These are phyloP conservation scores for Endomychus coccineus DNA, from an alignment of 2,888 invertebrate genomes.

Conservation along the genomic window DNA sequence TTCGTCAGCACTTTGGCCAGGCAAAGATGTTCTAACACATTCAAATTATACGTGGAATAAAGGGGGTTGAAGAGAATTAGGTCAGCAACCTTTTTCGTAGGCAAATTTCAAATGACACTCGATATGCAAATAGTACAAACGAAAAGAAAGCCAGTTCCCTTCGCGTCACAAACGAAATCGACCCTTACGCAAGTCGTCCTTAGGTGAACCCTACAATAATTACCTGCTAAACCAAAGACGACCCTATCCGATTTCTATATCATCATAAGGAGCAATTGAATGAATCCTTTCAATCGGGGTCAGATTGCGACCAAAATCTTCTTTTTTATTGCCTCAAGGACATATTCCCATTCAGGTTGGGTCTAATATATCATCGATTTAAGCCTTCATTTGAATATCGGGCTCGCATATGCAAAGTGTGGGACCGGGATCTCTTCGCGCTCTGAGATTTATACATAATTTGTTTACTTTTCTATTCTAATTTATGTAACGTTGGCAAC, in stretches of 20 bases:
- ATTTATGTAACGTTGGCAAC: constrained; percentile 19
- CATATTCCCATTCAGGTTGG: constrained; percentile 19
- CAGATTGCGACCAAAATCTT: constrained; percentile 22
- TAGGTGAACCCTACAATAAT: neutral
- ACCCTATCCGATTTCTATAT: constrained; percentile 15
- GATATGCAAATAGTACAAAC: constrained; percentile 1
- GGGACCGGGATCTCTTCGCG: constrained; percentile 20
- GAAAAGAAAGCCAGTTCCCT: neutral
- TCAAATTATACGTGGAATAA: too few relatives aligned
- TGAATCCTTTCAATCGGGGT: constrained; percentile 20
- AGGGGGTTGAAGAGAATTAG: too few relatives aligned
- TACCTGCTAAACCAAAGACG: constrained; percentile 13
- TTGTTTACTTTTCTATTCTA: constrained; percentile 25
- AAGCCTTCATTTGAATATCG: constrained; percentile 21
- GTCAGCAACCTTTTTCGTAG: too few relatives aligned
- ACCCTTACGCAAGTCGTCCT: neutral
- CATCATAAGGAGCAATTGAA: constrained; percentile 20
- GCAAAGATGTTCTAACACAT: too few relatives aligned
- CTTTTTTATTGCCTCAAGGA: constrained; percentile 22
- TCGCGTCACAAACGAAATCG: neutral
- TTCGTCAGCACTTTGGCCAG: too few relatives aligned
- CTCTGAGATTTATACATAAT: constrained; percentile 21
- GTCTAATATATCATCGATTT: constrained; percentile 21
- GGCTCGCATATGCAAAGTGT: constrained; percentile 20
- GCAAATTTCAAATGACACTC: constrained; percentile 5